These are phyloP conservation scores for Acrossocheilus fasciatus DNA, from an alignment of 2,797 vertebrate genomes.

Conservation along the genomic window DNA sequence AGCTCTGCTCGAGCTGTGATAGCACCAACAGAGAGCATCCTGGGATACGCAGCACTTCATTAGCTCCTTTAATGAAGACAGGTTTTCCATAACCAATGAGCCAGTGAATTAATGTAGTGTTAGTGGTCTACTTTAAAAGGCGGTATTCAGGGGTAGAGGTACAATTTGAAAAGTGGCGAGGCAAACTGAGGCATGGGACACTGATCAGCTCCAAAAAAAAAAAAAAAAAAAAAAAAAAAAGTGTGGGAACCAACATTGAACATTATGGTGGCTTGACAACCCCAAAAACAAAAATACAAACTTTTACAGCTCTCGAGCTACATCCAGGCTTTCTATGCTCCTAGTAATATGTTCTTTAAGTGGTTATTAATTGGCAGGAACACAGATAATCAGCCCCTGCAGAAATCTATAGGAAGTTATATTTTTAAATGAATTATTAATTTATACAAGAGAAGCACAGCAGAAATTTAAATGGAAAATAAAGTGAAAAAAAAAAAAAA, in stretches of 20 bases:
- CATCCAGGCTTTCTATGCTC: neutral
- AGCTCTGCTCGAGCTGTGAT: neutral
- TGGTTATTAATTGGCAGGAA: neutral
- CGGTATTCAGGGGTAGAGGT: neutral
- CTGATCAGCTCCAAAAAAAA: no score
- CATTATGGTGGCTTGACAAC: neutral
- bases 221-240: neutral
- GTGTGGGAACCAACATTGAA: neutral
- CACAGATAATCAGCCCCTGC: neutral
- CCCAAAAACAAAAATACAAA: neutral
- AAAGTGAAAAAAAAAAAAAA: neutral
- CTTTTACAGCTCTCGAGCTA: neutral
- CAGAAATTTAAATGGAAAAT: neutral
- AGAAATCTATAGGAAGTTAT: neutral
- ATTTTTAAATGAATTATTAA: neutral
- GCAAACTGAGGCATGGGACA: neutral
- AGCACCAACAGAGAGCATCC: neutral
- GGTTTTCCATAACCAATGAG: neutral
- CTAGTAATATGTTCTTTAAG: neutral
- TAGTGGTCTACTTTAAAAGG: neutral
- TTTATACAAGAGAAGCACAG: neutral
- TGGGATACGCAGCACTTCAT: constrained; percentile 18
- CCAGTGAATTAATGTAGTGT: neutral
- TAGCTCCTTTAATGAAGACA: constrained; percentile 21
- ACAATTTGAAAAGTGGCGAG: neutral